Evolutionary conservation across 2,113 vertebrate species (phyloP), one percentile per base, ranked within the genome.

Genomic region (Stegastes partitus): DNA sequence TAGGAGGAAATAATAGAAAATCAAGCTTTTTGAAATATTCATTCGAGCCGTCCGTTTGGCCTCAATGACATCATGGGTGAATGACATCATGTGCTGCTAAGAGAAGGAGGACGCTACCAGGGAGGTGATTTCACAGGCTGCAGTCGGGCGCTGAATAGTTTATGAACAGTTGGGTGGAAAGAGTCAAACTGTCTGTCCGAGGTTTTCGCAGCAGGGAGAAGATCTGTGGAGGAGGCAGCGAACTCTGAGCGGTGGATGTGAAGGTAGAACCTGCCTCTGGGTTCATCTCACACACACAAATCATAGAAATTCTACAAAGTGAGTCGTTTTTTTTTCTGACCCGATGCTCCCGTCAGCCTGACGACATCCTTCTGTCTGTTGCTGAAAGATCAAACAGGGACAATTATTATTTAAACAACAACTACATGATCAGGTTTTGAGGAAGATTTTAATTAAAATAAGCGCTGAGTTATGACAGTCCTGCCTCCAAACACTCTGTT

Each of bases 81-180:
- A 72, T 85, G 82, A 88, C 79, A 77, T 80, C 86, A 80, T 56
- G 51, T 39, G 37, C 6, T 59, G 70, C 74, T 79, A 57, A 85
- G 80, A 85, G 83, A 71, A 59, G 19, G 50, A 9, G 45, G 47
- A 68, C 42, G 44, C 39, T 62, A 75, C 77, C 86, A 66, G 74
- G 56, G 71, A 65, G 50, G 59, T 85, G 83, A 71, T 72, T 74
- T 80, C 66, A 76, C 44, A 6, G 26, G 74, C 62, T 58, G 68
- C 22, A 31, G 56, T 77, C 50, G 0, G 54, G 15, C 5, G 66
- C 54, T 85, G 51, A 85, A 88, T 85, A 83, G 26, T 85, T 86
- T 53, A 88, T 86, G 80, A 81, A 74, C 53, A 66, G 22, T n/a
- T 14, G 55, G 34, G 70, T 53, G 66, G 59, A 49, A 54, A 63